Evolutionary conservation across 2,113 vertebrate genomes (phyloP), one percentile per base, ranked within the genome.

Genomic region (Lates calcarifer): DNA sequence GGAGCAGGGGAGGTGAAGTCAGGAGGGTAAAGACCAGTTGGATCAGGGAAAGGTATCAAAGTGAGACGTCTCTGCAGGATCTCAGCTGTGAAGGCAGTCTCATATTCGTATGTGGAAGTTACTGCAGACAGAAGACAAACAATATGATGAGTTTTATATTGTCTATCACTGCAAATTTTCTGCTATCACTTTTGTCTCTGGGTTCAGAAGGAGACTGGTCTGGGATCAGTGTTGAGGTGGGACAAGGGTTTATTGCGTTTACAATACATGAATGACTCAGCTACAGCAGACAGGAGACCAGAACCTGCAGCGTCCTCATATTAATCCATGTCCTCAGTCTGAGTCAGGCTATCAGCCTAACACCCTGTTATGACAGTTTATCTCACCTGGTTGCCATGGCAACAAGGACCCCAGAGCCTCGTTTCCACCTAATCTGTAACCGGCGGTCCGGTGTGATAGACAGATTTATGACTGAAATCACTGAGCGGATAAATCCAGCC

Each of bases 31-130:
- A 66, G 65, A 68, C 82, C 64, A 12, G 51, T 14, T 4, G 28
- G 51, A 68, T 43, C 47, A 53, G 63, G 63, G 53, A 53, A 43
- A 6, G 1, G 37, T 1, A 28, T 74, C 53, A 0, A 3, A 74
- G 53, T 58, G 61, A 75, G 60, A 64, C 33, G 4, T 67, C 41
- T 31, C 73, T 28, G 55, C 43, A 57, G 56, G 66, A 31, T 35
- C 60, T 82, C 49, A 12, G 74, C 56, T 90, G 80, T 71, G 72
- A 81, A 60, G 55, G 7, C 39, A 41, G 79, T 77, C 90, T 99
- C 94, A 99, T 94, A 99, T 98, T 89, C 97, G 95, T 94, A 99
- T 95, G 90, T 99, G 98, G 91, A 99, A 99, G 82, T 97, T 99
- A 94, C 98, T 99, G 93, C 37, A 93, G 17, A 74, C 14, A 55